Evolutionary conservation across 2,113 vertebrate genomes (phyloP), one percentile per base, ranked within the genome.

Genomic region (Ondatra zibethicus): DNA sequence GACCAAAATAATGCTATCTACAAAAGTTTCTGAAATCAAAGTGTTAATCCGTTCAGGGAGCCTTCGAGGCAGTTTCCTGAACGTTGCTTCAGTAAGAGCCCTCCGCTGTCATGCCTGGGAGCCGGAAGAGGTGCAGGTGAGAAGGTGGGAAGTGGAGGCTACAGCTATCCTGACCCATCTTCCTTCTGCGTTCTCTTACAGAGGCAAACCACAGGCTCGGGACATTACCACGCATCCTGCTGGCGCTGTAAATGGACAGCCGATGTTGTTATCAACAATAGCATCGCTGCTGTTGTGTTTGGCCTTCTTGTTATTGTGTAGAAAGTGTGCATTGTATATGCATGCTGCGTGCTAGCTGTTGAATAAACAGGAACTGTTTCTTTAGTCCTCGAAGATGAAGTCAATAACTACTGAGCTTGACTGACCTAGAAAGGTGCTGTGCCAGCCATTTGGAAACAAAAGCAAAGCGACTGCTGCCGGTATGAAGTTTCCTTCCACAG

Each of bases 51-150:
- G 36, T 19, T 0, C 0, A 3, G 82, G 77, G 61, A 81, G 66
- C 93, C 96, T 97, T 97, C 85, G 14, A 96, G 92, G 77, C 95
- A 95, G 47, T 87, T 39, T 73, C 42, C 58, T 16, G 50, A 68
- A 68, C 23, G 27, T 47, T 9, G 80, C 58, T 7, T 21, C 55
- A 58, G 13, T 45, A 55, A 55, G 65, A 47, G 25, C 1, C 7
- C 14, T 3, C 31, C 52, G 27, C 61, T 63, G 23, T 27, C 12
- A 7, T 4, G 29, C 19, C 65, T 52, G 52, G 61, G 16, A 16
- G 9, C 7, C 31, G 14, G 13, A 47, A 31, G 52, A 16, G 10
- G 4, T 70, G 39, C 58, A 58, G 58, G 1, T 58, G 19, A 21
- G 19, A 58, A 58, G 58, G 1, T 58, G 42, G 52, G 21, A 17